Evolutionary conservation across 1,140 invertebrate species (phyloP).

Genomic region (Cherax destructor): DNA sequence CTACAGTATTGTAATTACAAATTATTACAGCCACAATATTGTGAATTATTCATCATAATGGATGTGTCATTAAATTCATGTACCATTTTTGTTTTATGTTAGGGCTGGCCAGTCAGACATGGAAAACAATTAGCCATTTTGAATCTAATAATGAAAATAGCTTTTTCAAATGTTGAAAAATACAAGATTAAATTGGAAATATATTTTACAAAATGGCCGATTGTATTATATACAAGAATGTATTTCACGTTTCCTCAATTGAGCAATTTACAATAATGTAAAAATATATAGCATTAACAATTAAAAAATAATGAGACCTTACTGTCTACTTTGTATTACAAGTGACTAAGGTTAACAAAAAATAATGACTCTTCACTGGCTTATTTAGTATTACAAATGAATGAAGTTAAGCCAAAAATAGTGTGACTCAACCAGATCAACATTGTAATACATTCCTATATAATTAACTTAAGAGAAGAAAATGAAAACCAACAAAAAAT

Average conservation of each 20-base stretch:
- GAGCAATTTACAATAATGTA: neutral
- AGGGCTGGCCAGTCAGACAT: neutral
- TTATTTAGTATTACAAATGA: neutral
- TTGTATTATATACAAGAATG: neutral
- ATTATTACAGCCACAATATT: no score
- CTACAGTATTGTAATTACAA: no score
- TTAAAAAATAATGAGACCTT: neutral
- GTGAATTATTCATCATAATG: no score
- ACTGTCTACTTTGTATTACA: neutral
- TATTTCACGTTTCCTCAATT: neutral
- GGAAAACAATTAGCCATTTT: neutral
- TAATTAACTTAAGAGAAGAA: neutral
- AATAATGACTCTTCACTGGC: neutral
- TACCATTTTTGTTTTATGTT: no score
- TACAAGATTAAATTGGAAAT: neutral
- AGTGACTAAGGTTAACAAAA: no score
- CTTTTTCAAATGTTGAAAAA: neutral
- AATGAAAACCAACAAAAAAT: slow-evolving; percentile 17
- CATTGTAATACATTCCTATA: neutral
- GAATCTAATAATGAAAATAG: neutral
- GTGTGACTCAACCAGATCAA: no score
- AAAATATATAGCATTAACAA: neutral
- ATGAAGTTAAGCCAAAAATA: neutral
- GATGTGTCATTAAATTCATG: no score
- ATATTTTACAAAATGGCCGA: neutral